Evolutionary conservation across 2,888 invertebrate species (phyloP), one percentile per base, ranked within the genome.

Genomic region (Xylota segnis): DNA sequence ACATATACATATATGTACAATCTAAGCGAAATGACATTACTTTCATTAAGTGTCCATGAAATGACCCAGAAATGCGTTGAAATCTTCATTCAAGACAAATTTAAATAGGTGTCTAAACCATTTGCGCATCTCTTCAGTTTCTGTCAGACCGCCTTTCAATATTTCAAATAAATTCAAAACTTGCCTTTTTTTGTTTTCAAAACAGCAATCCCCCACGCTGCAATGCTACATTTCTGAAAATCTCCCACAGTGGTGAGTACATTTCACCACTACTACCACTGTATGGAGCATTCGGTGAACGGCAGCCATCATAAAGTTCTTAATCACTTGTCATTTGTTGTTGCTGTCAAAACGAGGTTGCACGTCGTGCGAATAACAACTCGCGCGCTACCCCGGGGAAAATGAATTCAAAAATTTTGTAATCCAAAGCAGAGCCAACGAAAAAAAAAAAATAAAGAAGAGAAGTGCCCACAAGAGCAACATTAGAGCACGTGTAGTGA

Each of bases 261-360:
- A 66, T n/a, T 27, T 10, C 16, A 52, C 40, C 37, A 59, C 40
- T 6, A 5, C 10, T 12, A 2, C 4, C 18, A 16, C 32, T 34
- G 37, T 9, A 54, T 23, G 16, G 54, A 10, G 50, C 6, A 3
- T 27, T 59, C 59, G 16, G n/a, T 1, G 50, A 43, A 47, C 58
- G 81, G 84, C 84, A 81, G 84, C 84, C 84, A 84, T 84, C 81
- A 76, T 43, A 63, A 18, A 74, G 37, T 63, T 71, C 50, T 56
- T 79, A 63, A 50, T 74, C 61, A 70, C 65, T 84, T 75, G 82
- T 82, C 82, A 82, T 81, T 86, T 86, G 82, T 81, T 86, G 86
- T 86, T 86, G 86, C 86, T 86, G 86, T 86, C 86, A 86, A 81
- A 86, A 82, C 76, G 72, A 86, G 76, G 34, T 72, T 86, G 82